These are phyloP conservation scores for Mus spicilegus DNA, from an alignment of 2,113 vertebrate genomes.

Conservation along the genomic window DNA sequence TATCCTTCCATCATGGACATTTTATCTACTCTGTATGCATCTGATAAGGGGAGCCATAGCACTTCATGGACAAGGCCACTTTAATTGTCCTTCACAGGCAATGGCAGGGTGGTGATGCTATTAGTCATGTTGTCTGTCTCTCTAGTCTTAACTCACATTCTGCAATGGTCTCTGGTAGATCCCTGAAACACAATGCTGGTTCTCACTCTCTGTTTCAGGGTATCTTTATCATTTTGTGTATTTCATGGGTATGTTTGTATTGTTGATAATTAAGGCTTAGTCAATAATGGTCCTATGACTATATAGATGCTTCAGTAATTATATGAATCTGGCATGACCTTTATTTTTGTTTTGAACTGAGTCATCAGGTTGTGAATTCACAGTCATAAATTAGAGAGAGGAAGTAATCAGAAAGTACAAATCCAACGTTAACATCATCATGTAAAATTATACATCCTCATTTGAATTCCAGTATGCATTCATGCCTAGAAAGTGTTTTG, in stretches of 20 bases:
- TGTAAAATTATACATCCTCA: slow-evolving; percentile 13
- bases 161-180: neutral
- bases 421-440: neutral
- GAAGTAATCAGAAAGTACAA: slow-evolving; percentile 50
- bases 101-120: neutral
- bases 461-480: slow-evolving; percentile 24
- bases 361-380: neutral
- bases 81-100: slow-evolving; percentile 37
- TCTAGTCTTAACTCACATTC: neutral
- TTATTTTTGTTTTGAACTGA: neutral
- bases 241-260: neutral
- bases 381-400: neutral
- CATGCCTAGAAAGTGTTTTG: slow-evolving; percentile 31
- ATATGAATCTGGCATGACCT: neutral
- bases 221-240: neutral
- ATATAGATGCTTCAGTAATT: slow-evolving; percentile 6
- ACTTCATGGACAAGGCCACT: slow-evolving; percentile 39
- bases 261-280: neutral
- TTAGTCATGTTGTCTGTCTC: slow-evolving; percentile 33
- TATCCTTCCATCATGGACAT: neutral
- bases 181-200: neutral
- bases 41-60: slow-evolving; percentile 47
- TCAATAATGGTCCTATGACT: neutral
- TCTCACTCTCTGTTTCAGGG: neutral
- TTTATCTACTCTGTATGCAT: slow-evolving; percentile 50